A percentile compares a stretch with the other conserved stretches of the same genome.
Evolutionary conservation across 2,888 invertebrate species (phyloP).

Genomic region (Deroplatys truncata): DNA sequence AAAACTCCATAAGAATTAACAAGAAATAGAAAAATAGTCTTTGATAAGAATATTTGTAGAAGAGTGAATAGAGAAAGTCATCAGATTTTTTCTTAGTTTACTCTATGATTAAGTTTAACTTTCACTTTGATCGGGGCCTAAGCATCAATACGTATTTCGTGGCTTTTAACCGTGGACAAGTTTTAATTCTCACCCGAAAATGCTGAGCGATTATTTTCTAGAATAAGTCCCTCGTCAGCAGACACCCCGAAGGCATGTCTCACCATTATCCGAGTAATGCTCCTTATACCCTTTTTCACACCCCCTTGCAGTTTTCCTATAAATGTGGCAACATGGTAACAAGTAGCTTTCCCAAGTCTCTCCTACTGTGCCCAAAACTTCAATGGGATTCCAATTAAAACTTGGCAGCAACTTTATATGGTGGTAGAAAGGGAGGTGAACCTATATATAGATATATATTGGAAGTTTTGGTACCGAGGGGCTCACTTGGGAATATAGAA

Average conservation of each 20-base stretch:
- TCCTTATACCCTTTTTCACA: neutral
- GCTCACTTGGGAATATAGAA: neutral
- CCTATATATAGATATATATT: neutral
- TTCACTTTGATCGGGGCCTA: too few species aligned
- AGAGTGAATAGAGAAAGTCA: too few species aligned
- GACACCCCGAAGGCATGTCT: neutral
- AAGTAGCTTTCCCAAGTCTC: neutral
- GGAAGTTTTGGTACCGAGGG: neutral
- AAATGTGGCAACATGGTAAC: neutral
- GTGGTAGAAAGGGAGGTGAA: neutral
- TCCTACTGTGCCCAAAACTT: neutral
- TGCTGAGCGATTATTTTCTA: neutral
- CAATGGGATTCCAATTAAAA: constrained; percentile 14
- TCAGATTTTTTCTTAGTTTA: too few species aligned
- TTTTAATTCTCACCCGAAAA: neutral
- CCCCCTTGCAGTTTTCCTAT: neutral
- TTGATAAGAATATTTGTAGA: too few species aligned
- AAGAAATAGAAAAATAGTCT: too few species aligned
- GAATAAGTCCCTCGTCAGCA: neutral
- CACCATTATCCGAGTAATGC: neutral
- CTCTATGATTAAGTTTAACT: too few species aligned
- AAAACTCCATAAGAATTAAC: too few species aligned
- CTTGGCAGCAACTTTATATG: constrained; percentile 10
- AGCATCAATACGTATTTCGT: too few species aligned
- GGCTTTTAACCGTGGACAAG: neutral